Conservation (phyloP, 2,797 vertebrate species). For the Halcyon chelicuti region DNA sequence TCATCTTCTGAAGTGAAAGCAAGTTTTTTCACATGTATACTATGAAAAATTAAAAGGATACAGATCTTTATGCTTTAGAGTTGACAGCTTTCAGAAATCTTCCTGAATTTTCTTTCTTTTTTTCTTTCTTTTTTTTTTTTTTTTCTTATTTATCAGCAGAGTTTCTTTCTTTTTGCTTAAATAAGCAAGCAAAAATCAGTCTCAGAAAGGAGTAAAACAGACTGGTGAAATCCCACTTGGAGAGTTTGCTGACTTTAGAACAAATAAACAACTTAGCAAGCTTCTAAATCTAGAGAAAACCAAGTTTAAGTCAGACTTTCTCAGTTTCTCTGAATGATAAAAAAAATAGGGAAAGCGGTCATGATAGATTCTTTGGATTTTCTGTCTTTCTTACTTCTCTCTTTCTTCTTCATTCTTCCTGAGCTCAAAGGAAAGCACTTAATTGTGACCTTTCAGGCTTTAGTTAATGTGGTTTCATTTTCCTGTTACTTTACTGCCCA, state of each 20-base stretch:
- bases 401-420: background rate
- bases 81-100: background rate
- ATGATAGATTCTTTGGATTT: background rate
- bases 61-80: background rate
- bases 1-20: background rate
- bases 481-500: background rate
- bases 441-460: background rate
- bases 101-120: background rate
- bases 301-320: background rate
- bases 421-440: background rate
- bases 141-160: background rate
- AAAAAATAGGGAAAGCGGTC: background rate
- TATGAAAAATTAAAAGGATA: slow-evolving; percentile 1
- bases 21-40: background rate
- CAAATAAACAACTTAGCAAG: background rate
- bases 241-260: background rate
- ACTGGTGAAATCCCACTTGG: background rate
- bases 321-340: background rate
- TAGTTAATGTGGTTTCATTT: background rate
- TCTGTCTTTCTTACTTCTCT: background rate
- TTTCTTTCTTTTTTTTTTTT: background rate
- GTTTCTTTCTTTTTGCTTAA: background rate
- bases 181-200: background rate
- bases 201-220: background rate
- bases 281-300: background rate